Percentiles rank a stretch among this genome's conserved stretches.
Evolutionary conservation across 2,888 invertebrate genomes (phyloP).

Genomic region (Drosophila emarginata): DNA sequence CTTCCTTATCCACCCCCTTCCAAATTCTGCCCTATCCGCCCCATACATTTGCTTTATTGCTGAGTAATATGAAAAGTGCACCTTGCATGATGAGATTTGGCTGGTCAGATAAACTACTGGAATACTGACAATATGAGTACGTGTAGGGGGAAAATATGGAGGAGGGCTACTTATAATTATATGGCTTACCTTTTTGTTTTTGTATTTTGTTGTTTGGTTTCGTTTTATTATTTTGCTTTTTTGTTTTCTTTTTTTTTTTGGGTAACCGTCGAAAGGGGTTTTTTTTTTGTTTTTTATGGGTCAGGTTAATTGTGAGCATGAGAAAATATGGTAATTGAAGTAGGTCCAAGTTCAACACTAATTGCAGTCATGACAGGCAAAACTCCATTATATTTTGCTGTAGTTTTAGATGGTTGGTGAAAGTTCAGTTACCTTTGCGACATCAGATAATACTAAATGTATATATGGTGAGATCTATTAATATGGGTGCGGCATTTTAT

Average conservation of each 20-base stretch:
- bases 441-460: conserved; percentile 16
- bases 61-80: conserved; percentile 72
- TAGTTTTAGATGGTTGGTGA: conserved; percentile 12
- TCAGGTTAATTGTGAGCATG: conserved; percentile 31
- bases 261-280: conserved; percentile 5
- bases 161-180: conserved; percentile 23
- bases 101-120: conserved; percentile 20
- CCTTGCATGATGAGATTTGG: conserved; percentile 43
- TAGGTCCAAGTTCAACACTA: conserved; percentile 32
- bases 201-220: conserved; percentile 14
- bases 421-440: conserved; percentile 35
- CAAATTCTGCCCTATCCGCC: conserved; percentile 5
- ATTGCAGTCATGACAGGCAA: conserved; percentile 42
- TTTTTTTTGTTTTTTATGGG: conserved; percentile 29
- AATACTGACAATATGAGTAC: conserved; percentile 1
- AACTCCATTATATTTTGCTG: conserved; percentile 13
- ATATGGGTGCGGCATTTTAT: not conserved
- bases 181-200: conserved; percentile 23
- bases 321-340: conserved; percentile 48
- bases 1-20: not conserved
- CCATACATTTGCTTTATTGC: conserved; percentile 27
- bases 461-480: not conserved
- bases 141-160: not conserved
- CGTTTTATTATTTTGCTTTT: not conserved
- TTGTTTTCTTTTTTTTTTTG: conserved; percentile 25